A percentile compares a stretch with the other conserved stretches of the same genome.
phyloP scores from a whole-genome alignment of 2,888 invertebrate genomes.

The Watsonalla cultraria region DNA sequence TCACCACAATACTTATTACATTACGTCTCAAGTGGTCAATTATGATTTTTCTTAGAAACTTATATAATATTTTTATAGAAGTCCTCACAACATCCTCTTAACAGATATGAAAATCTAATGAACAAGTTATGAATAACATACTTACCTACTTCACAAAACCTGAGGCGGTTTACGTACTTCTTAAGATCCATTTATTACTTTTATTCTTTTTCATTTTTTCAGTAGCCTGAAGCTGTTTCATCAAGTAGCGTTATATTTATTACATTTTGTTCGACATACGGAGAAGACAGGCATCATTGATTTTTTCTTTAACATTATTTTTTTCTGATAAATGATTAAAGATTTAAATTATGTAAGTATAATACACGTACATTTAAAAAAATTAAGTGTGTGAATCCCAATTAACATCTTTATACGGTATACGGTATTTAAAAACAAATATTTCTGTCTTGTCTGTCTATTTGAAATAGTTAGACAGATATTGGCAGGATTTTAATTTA shows the following conservation, averaged over 20 bases:
- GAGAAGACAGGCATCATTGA: neutral
- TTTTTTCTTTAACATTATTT: neutral
- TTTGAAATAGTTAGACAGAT: too few species aligned
- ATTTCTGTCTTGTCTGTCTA: too few species aligned
- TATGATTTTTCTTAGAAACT: neutral
- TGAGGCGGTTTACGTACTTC: constrained; percentile 1
- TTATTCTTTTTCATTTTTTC: constrained; percentile 1
- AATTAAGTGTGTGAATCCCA: too few species aligned
- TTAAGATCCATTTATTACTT: constrained; percentile 11
- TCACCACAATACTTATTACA: too few species aligned
- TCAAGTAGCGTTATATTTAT: neutral
- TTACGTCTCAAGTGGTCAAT: neutral
- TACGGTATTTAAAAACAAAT: too few species aligned
- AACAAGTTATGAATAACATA: constrained; percentile 7
- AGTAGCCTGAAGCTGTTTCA: constrained; percentile 1
- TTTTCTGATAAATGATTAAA: neutral
- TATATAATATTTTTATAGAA: neutral
- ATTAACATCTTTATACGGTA: too few species aligned
- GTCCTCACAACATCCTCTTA: neutral
- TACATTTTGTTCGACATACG: neutral
- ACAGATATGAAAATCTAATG: constrained; percentile 4
- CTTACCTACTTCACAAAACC: constrained; percentile 1
- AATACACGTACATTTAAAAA: too few species aligned
- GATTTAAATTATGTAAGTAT: too few species aligned
- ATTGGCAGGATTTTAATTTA: too few species aligned